These are phyloP conservation scores for Cyanistes caeruleus DNA, from an alignment of 2,113 vertebrate species.

Conservation along the genomic window DNA sequence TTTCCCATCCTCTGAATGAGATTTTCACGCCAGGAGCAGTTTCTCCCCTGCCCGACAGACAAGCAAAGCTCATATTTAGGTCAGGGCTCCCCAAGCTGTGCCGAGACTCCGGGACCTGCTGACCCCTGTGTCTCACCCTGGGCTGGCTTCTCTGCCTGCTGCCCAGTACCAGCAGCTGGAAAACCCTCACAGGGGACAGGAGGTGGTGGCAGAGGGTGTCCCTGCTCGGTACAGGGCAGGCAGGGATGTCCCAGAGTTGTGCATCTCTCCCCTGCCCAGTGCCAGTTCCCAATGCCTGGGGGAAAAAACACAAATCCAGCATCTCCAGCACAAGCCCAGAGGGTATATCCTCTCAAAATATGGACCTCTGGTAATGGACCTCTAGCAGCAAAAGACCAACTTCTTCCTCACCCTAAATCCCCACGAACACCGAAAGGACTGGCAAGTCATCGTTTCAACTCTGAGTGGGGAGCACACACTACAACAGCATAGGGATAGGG, in stretches of 20 bases:
- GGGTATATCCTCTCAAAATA: background rate
- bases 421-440: background rate
- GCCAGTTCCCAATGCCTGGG: accelerated
- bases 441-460: background rate
- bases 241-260: background rate
- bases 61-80: background rate
- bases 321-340: accelerated
- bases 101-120: accelerated
- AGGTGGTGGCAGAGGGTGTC: background rate
- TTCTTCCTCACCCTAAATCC: background rate
- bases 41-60: background rate
- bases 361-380: too few relatives aligned
- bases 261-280: background rate
- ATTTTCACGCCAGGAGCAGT: background rate
- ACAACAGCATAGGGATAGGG: too few relatives aligned
- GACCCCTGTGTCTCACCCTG: background rate
- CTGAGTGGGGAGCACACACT: accelerated
- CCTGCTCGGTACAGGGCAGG: accelerated
- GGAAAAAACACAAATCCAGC: accelerated
- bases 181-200: background rate
- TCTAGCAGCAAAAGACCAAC: background rate
- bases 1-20: background rate
- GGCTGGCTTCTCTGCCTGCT: background rate
- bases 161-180: accelerated
- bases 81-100: background rate